Conservation (phyloP, 2,888 invertebrate species). For the Leuctra nigra region DNA sequence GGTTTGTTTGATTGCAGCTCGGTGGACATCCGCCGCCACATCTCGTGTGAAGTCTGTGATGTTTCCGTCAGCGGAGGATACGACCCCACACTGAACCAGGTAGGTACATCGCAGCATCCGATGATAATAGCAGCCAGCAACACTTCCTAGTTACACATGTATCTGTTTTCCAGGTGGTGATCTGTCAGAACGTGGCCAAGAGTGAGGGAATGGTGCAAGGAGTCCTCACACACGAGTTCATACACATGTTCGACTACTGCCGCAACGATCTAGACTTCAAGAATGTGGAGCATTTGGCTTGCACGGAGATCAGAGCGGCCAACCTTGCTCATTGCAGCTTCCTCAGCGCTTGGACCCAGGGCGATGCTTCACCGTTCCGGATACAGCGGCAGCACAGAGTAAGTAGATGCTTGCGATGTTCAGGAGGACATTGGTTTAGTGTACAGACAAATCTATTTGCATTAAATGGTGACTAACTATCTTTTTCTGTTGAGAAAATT, state of each 20-base stretch:
- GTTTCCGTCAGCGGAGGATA: conserved; percentile 82
- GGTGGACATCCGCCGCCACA: conserved; percentile 77
- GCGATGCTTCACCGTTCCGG: conserved; percentile 64
- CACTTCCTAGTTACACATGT: background rate
- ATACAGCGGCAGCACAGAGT: conserved; percentile 74
- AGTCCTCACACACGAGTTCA: conserved; percentile 85
- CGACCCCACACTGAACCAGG: conserved; percentile 76
- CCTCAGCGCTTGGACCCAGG: conserved; percentile 68
- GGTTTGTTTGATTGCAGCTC: conserved; percentile 50
- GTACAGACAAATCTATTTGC: too few relatives aligned
- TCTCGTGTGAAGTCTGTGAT: conserved; percentile 88
- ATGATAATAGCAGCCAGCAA: too few relatives aligned
- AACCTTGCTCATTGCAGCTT: conserved; percentile 91
- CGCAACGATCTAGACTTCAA: conserved; percentile 80
- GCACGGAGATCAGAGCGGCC: conserved; percentile 92
- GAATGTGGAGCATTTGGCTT: conserved; percentile 87
- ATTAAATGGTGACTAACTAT: too few relatives aligned
- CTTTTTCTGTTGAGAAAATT: too few relatives aligned
- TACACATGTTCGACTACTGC: conserved; percentile 96
- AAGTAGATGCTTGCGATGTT: too few relatives aligned
- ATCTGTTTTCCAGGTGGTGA: conserved; percentile 58
- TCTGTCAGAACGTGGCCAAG: conserved; percentile 80
- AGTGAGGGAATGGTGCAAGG: conserved; percentile 65
- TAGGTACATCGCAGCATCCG: too few relatives aligned
- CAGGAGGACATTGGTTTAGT: too few relatives aligned